Conservation (phyloP, 2,797 vertebrate genomes). For the Hoplostethus atlanticus region DNA sequence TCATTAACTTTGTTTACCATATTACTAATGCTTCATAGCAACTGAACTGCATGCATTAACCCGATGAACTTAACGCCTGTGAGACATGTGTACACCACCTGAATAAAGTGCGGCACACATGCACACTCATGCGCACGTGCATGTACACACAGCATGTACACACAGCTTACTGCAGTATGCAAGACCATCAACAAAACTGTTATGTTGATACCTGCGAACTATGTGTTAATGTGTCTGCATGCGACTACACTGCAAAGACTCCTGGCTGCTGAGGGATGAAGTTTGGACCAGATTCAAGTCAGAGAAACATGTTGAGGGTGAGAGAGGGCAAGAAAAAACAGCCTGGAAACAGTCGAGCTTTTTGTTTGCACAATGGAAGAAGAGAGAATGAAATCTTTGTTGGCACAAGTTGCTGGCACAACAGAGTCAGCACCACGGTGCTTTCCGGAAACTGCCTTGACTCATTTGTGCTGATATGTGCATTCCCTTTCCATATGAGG, state of each 20-base stretch:
- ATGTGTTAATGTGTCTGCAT: conserved; percentile 8
- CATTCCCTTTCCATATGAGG: conserved; percentile 30
- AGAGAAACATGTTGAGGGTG: conserved; percentile 20
- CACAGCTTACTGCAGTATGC: not conserved
- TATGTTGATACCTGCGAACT: not conserved
- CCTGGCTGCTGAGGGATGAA: conserved; percentile 23
- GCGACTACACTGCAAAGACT: not conserved
- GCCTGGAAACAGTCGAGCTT: conserved; percentile 16
- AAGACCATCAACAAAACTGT: no score
- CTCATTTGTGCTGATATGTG: conserved; percentile 48
- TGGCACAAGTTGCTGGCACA: conserved; percentile 45
- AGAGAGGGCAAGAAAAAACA: conserved; percentile 27
- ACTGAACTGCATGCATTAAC: conserved; percentile 47
- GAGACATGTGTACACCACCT: conserved; percentile 53
- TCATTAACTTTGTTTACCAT: conserved; percentile 52
- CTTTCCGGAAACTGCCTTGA: conserved; percentile 49
- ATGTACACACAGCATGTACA: not conserved
- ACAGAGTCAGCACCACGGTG: not conserved
- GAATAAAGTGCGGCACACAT: conserved; percentile 28
- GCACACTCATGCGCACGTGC: not conserved
- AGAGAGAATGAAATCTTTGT: conserved; percentile 31
- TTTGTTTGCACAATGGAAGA: conserved; percentile 57
- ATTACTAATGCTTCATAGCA: conserved; percentile 42
- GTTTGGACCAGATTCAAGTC: conserved; percentile 1
- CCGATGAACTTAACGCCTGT: conserved; percentile 38